Percentiles rank a stretch among this genome's conserved stretches.
These are phyloP conservation scores for Arizona elegans DNA, from an alignment of 2,113 vertebrate species.

Conservation along the genomic window DNA sequence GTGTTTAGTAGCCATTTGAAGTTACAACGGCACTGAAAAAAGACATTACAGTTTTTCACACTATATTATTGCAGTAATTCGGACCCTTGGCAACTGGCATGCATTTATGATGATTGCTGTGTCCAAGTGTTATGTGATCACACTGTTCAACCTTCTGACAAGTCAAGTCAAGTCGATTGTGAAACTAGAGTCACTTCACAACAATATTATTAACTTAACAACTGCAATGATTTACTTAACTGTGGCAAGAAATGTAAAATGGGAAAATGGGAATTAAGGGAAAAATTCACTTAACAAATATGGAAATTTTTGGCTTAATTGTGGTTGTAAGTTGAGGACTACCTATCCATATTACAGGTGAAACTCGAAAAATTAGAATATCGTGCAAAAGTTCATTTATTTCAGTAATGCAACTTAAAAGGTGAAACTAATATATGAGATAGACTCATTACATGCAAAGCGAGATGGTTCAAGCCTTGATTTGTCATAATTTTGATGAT, in stretches of 20 bases:
- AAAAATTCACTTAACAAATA: background rate
- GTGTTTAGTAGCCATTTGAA: background rate
- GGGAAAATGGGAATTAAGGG: too few species aligned
- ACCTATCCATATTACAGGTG: background rate
- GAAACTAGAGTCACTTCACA: background rate
- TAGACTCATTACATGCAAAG: too few species aligned
- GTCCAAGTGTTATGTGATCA: background rate
- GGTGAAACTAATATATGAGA: too few species aligned
- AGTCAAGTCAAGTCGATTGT: background rate
- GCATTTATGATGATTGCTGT: background rate
- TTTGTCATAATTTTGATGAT: too few species aligned
- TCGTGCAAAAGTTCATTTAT: too few species aligned
- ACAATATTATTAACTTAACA: background rate
- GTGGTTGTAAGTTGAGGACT: background rate
- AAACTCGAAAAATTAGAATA: too few species aligned
- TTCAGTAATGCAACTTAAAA: too few species aligned
- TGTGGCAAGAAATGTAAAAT: background rate
- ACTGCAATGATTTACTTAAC: background rate
- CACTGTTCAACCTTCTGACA: background rate
- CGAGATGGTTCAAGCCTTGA: too few species aligned
- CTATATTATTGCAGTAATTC: background rate
- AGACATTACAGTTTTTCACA: background rate
- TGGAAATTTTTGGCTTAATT: background rate
- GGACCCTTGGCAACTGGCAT: background rate
- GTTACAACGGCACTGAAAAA: background rate